Percentiles rank a stretch among this genome's conserved stretches.
phyloP scores from a whole-genome alignment of 1,140 invertebrate genomes.

The Parapsyche elsis region DNA sequence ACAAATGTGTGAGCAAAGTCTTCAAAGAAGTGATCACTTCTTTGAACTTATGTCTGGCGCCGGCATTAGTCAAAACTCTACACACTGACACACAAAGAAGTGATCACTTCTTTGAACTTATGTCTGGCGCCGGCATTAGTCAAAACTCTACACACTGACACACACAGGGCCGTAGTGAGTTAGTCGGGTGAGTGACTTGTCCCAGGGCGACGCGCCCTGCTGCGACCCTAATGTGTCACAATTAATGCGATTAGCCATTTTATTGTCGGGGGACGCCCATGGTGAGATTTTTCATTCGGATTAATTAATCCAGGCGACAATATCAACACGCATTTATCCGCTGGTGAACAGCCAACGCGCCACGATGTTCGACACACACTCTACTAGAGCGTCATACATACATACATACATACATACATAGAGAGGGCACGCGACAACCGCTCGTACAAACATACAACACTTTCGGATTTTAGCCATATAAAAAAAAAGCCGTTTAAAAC shows the following conservation, averaged over 20 bases:
- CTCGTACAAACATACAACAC: background rate
- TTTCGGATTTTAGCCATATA: background rate
- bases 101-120: no score
- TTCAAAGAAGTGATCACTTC: no score
- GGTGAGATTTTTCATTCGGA: constrained; percentile 30
- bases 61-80: no score
- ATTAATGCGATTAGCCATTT: constrained; percentile 39
- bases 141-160: no score
- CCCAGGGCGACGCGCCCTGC: constrained; percentile 1
- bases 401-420: background rate
- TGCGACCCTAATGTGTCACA: constrained; percentile 36
- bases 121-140: no score
- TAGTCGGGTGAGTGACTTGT: background rate
- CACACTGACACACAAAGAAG: no score
- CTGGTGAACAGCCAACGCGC: no score
- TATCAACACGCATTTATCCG: background rate
- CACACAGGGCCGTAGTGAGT: background rate
- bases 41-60: no score
- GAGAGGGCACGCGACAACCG: background rate
- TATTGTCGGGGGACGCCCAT: background rate
- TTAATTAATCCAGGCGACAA: constrained; percentile 34
- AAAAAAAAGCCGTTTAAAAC: background rate
- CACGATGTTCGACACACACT: no score
- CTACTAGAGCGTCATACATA: no score
- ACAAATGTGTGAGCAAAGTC: no score